Evolutionary conservation across 37 sponge, comb jelly and placozoan genomes (phyloP).

Genomic region (Aplysina aerophoba): DNA sequence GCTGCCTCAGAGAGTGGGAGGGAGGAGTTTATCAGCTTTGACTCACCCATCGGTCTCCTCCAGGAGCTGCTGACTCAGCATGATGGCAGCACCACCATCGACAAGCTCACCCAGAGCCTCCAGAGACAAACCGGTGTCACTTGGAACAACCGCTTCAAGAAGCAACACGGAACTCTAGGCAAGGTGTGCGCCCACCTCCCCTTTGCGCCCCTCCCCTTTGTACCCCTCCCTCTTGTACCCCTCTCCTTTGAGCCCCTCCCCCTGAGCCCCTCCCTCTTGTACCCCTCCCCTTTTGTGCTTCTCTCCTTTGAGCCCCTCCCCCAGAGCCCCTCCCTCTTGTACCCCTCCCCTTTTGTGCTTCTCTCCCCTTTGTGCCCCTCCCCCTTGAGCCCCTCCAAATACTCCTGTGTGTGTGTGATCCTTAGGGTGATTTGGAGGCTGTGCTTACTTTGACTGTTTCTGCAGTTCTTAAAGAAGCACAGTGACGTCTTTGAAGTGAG

Average conservation of each 20-base stretch:
- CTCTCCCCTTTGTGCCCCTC: too few relatives aligned
- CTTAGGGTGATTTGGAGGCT: too few relatives aligned
- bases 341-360: too few relatives aligned
- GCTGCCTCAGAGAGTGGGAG: constrained; percentile 38
- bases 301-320: too few relatives aligned
- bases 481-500: constrained; percentile 48
- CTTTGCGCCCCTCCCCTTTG: too few relatives aligned
- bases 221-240: too few relatives aligned
- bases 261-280: too few relatives aligned
- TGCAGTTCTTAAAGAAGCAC: constrained; percentile 49
- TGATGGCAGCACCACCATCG: constrained; percentile 57
- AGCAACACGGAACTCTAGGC: constrained; percentile 69
- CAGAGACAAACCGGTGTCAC: constrained; percentile 85
- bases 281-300: too few relatives aligned
- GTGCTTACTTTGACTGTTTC: constrained; percentile 1
- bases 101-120: constrained; percentile 61
- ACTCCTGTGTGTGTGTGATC: too few relatives aligned
- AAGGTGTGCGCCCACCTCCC: constrained; percentile 42
- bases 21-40: constrained; percentile 68
- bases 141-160: constrained; percentile 91
- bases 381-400: too few relatives aligned
- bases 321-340: too few relatives aligned
- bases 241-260: too few relatives aligned
- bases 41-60: constrained; percentile 71
- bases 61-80: constrained; percentile 53